Evolutionary conservation across 2,113 vertebrate genomes (phyloP).

Genomic region (Xenotilapia flavipinnis): DNA sequence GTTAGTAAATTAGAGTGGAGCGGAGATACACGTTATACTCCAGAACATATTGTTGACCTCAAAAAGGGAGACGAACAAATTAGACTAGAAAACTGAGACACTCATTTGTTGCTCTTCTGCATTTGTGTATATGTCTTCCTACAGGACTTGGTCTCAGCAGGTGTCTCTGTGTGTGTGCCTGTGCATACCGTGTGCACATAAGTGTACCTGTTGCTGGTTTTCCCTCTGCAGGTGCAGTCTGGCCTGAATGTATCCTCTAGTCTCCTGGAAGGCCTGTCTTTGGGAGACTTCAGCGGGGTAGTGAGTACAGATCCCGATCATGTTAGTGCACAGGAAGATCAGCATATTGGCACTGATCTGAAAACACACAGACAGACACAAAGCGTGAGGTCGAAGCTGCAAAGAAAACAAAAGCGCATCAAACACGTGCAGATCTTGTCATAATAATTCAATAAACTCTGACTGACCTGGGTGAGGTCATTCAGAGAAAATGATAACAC

Average conservation of each 20-base stretch:
- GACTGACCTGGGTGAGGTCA: constrained; percentile 52
- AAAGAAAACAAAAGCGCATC: not conserved
- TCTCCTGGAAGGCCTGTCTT: constrained; percentile 96
- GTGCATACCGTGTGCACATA: not conserved
- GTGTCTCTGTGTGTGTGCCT: not conserved
- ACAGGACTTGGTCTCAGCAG: not conserved
- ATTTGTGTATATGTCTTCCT: constrained; percentile 1
- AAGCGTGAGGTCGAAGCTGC: not conserved
- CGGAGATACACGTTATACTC: constrained; percentile 20
- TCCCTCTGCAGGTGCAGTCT: constrained; percentile 90
- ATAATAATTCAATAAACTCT: constrained; percentile 26
- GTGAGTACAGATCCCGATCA: constrained; percentile 95
- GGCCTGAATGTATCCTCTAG: constrained; percentile 92
- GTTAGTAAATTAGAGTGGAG: constrained; percentile 42
- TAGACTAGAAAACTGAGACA: constrained; percentile 1
- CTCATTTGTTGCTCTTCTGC: constrained; percentile 44
- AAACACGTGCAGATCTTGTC: constrained; percentile 2
- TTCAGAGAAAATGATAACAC: constrained; percentile 35
- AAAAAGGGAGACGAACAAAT: constrained; percentile 43
- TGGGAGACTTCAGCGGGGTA: constrained; percentile 96
- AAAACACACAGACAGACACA: not conserved
- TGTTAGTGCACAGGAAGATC: constrained; percentile 92
- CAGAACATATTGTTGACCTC: constrained; percentile 55
- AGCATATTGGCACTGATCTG: constrained; percentile 89
- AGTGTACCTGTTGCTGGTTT: constrained; percentile 91